These are phyloP conservation scores for Spialia ferax DNA, from an alignment of 2,888 invertebrate species.

Conservation along the genomic window DNA sequence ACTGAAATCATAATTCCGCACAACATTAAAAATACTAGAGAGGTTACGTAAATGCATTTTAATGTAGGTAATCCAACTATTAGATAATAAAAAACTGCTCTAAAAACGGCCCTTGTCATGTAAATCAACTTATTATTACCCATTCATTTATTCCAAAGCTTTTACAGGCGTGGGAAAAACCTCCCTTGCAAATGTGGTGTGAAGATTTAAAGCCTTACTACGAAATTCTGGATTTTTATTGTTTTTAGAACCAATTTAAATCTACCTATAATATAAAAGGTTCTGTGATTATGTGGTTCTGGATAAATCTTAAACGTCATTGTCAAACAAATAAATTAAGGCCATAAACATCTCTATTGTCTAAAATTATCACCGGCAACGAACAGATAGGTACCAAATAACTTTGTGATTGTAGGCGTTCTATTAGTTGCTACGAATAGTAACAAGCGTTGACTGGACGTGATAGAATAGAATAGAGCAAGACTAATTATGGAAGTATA, in stretches of 20 bases:
- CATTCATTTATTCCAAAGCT: not conserved
- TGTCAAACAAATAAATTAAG: no score
- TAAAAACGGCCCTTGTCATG: not conserved
- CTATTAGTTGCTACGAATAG: not conserved
- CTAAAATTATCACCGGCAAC: no score
- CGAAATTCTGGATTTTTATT: not conserved
- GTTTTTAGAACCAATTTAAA: not conserved
- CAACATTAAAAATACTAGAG: no score
- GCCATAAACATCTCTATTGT: not conserved
- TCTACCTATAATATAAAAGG: no score
- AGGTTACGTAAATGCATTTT: no score
- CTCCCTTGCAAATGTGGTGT: not conserved
- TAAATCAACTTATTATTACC: constrained; percentile 1
- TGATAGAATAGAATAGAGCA: no score
- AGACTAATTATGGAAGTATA: not conserved
- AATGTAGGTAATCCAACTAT: no score
- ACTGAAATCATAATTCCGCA: no score
- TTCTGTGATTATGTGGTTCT: no score
- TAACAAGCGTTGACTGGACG: not conserved
- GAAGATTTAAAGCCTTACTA: not conserved
- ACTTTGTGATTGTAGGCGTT: not conserved
- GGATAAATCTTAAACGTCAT: no score
- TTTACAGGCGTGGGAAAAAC: not conserved
- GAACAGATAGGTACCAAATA: not conserved
- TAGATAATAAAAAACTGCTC: no score